Conservation (phyloP, 1,140 invertebrate genomes). For the Drosophila quadrilineata region DNA sequence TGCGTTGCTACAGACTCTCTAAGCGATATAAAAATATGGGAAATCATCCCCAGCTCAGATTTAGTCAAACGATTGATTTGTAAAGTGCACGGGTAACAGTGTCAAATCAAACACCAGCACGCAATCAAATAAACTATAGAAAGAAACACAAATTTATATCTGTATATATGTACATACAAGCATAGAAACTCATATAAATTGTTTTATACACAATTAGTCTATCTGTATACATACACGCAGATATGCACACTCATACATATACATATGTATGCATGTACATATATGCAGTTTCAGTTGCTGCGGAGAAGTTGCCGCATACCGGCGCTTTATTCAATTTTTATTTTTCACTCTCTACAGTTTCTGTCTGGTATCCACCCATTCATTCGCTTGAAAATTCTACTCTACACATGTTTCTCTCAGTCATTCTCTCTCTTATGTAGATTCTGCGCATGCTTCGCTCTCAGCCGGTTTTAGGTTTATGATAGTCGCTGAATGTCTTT, state of each 20-base stretch:
- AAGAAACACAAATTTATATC: conserved; percentile 27
- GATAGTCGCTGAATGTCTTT: conserved; percentile 41
- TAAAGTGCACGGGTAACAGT: conserved; percentile 38
- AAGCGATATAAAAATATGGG: conserved; percentile 13
- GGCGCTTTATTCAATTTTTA: conserved; percentile 64
- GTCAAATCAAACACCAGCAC: too few relatives aligned
- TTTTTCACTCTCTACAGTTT: conserved; percentile 24
- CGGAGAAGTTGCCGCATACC: conserved; percentile 39
- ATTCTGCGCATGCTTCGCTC: conserved; percentile 32
- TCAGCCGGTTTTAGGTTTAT: conserved; percentile 51
- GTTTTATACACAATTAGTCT: too few relatives aligned
- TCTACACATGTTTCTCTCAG: conserved; percentile 22
- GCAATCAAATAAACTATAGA: too few relatives aligned
- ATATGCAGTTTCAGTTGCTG: conserved; percentile 10
- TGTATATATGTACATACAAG: conserved; percentile 21
- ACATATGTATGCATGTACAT: not conserved
- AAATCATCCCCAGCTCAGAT: conserved; percentile 59
- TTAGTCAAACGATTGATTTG: conserved; percentile 40
- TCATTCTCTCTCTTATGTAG: conserved; percentile 12
- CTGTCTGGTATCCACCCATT: conserved; percentile 47
- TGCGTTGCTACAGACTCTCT: conserved; percentile 25
- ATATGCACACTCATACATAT: not conserved
- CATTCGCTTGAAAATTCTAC: conserved; percentile 35
- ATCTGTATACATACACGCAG: not conserved
- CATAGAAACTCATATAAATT: too few relatives aligned